These are phyloP conservation scores for Thaumatotibia leucotreta DNA, from an alignment of 1,140 invertebrate species.

Conservation along the genomic window DNA sequence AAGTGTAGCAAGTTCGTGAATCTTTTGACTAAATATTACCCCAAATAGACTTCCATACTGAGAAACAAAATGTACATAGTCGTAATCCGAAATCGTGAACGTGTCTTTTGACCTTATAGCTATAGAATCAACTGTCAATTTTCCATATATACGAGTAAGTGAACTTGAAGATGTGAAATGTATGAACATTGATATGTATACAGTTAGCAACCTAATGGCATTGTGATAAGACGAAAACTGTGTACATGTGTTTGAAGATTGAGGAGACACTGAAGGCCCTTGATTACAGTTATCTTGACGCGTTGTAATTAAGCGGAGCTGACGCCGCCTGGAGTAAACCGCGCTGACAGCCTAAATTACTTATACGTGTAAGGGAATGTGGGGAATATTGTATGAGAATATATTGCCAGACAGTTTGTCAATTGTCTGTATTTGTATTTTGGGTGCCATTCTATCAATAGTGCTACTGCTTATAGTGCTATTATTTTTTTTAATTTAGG, in stretches of 20 bases:
- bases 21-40: too few species aligned
- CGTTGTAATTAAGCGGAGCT: background rate
- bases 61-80: background rate
- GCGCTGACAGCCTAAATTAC: background rate
- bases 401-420: background rate
- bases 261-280: background rate
- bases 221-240: background rate
- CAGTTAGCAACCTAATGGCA: background rate
- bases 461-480: too few species aligned
- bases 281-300: background rate
- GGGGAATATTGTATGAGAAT: background rate
- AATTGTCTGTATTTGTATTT: background rate
- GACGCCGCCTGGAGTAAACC: background rate
- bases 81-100: too few species aligned
- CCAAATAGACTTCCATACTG: too few species aligned
- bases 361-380: background rate
- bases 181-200: background rate
- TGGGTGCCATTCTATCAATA: background rate
- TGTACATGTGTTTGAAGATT: background rate
- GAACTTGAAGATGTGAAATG: background rate
- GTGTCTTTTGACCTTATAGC: background rate
- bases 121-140: background rate
- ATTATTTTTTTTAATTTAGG: too few species aligned
- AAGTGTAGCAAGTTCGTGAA: too few species aligned
- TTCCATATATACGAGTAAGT: background rate